These are phyloP conservation scores for Tetramorium simillimum DNA, from an alignment of 1,140 invertebrate genomes.

Conservation along the genomic window DNA sequence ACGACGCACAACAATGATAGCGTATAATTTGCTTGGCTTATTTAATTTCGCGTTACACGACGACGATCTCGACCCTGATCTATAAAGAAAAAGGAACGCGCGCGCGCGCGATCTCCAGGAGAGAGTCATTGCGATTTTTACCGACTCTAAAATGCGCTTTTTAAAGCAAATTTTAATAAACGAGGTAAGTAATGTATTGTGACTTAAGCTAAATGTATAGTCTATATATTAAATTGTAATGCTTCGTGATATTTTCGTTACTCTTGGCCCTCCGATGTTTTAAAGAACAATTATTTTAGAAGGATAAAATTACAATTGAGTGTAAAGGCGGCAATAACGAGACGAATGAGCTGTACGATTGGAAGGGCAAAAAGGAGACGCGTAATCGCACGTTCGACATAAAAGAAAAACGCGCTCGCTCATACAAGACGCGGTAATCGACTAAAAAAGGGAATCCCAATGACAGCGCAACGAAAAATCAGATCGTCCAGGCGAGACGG, in stretches of 20 bases:
- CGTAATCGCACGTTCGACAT: constrained; percentile 27
- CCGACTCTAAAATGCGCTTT: not conserved
- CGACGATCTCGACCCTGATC: constrained; percentile 31
- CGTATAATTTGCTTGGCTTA: constrained; percentile 71
- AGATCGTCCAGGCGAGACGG: constrained; percentile 63
- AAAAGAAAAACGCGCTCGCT: constrained; percentile 36
- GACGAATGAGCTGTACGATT: constrained; percentile 17
- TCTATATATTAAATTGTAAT: not conserved
- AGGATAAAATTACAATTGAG: not conserved
- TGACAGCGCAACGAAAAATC: constrained; percentile 40
- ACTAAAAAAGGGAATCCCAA: constrained; percentile 52
- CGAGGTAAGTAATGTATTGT: too few relatives aligned
- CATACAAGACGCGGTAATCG: constrained; percentile 39
- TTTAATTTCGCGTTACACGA: constrained; percentile 64
- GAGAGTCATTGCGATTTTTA: constrained; percentile 31
- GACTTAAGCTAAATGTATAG: not conserved
- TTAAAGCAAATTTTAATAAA: constrained; percentile 13
- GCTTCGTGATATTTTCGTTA: not conserved
- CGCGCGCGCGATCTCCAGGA: not conserved
- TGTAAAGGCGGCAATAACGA: not conserved
- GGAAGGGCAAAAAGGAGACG: constrained; percentile 13
- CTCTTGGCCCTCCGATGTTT: not conserved
- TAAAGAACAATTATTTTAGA: not conserved
- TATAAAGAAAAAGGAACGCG: constrained; percentile 23
- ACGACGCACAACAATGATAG: constrained; percentile 72